Base-by-base conservation (phyloP, 92 coral and sea anemone genomes). In the Pocillopora grandis region DNA sequence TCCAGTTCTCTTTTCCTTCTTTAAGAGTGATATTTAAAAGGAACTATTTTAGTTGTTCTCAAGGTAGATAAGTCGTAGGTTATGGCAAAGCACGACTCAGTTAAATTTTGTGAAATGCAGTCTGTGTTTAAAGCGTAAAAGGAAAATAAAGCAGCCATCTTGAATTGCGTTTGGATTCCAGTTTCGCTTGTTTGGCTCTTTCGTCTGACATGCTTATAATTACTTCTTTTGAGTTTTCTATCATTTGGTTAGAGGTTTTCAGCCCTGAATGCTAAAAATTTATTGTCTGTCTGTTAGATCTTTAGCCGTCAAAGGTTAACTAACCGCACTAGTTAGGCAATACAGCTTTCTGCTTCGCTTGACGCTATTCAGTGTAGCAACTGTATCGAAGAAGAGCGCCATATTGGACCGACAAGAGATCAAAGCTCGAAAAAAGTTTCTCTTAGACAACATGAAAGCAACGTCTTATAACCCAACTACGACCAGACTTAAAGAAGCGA, bases 401-500 rank as follows among this genome's bases (percentile, higher is more conserved):
- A 72, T 81, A 71, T 81, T 71, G 77, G 70, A 71, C 69, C 61
- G 15, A 18, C 11, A 6, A 36, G 10, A 13, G 58, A 2, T 15
- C 9, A 18, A 71, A 60, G 13, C 60, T 81, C 85, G 71, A 77
- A 77, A 76, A 58, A 20, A 58, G 27, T 14, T 56, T 73, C 12
- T 70, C 49, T 16, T 55, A 37, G 56, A 10, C 62, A 71, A 15
- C 58, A 88, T 88, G 91, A 88, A 84, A 64, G 66, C 59, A 23
- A 23, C 69, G 31, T 35, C 75, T 5, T 68, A 37, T 19, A 87
- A 37, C 19, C 69, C 84, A 13, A 77, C 91, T 0, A 91, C 80
- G 75, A 77, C 77, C 13, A 80, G 98, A 15, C 94, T 96, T 5
- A 84, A 85, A 31, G 98, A 94, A 76, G 98, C 99, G 18, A 94